phyloP scores from a whole-genome alignment of 2,888 invertebrate species.

The Chesias legatella region DNA sequence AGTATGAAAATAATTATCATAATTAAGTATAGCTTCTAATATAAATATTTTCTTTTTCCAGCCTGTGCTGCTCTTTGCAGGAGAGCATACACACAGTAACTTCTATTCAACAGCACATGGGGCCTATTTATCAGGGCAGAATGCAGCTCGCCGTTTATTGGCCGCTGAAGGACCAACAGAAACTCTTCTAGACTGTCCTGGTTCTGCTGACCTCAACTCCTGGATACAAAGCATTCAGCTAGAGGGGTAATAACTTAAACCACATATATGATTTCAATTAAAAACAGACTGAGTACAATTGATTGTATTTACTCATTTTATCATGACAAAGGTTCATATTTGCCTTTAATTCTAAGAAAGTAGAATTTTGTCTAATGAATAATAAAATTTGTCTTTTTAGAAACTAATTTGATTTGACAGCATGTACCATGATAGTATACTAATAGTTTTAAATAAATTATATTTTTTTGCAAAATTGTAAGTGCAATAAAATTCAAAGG shows the following conservation, averaged over 20 bases:
- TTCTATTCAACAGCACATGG: constrained; percentile 98
- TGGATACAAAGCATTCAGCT: constrained; percentile 94
- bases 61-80: constrained; percentile 94
- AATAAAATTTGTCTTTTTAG: background rate
- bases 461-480: too few species aligned
- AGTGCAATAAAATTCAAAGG: too few species aligned
- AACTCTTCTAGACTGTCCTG: constrained; percentile 86
- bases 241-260: constrained; percentile 63
- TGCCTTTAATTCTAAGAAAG: constrained; percentile 1
- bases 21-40: background rate
- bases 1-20: too few species aligned
- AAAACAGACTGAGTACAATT: constrained; percentile 9
- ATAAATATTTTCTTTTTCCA: constrained; percentile 55
- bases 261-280: constrained; percentile 13
- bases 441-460: too few species aligned
- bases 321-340: constrained; percentile 31
- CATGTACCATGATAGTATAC: too few species aligned
- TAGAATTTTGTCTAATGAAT: constrained; percentile 2
- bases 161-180: constrained; percentile 82
- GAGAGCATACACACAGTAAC: constrained; percentile 96
- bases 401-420: background rate
- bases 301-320: constrained; percentile 11
- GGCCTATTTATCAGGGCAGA: constrained; percentile 92
- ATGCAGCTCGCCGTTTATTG: constrained; percentile 87
- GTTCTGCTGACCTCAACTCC: constrained; percentile 89